phyloP scores from a whole-genome alignment of 2,888 invertebrate species.

The Chloromyia formosa region DNA sequence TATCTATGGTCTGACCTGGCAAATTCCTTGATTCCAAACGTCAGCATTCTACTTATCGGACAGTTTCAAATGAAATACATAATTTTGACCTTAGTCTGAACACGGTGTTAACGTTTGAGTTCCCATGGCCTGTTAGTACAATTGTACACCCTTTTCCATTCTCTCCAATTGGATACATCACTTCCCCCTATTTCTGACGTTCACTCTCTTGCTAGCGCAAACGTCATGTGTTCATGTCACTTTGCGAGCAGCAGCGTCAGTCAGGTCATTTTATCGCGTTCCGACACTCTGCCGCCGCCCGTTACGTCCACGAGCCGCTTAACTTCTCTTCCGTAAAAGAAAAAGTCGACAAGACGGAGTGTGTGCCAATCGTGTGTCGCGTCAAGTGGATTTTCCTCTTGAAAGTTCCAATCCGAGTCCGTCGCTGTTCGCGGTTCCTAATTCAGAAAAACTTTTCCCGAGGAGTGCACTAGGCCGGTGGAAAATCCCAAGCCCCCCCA shows the following conservation, averaged over 20 bases:
- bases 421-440: background rate
- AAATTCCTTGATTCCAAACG: too few relatives aligned
- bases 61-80: too few relatives aligned
- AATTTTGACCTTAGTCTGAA: too few relatives aligned
- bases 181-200: too few relatives aligned
- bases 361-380: background rate
- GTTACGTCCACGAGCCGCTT: background rate
- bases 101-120: too few relatives aligned
- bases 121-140: too few relatives aligned
- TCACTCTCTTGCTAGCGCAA: too few relatives aligned
- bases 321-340: background rate
- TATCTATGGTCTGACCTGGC: too few relatives aligned
- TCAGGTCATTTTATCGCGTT: background rate
- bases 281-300: constrained; percentile 15
- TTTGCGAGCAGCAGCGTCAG: too few relatives aligned
- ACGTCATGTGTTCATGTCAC: too few relatives aligned
- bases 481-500: background rate
- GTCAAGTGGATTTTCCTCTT: constrained; percentile 16
- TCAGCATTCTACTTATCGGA: too few relatives aligned
- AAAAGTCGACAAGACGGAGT: background rate
- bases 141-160: background rate
- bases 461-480: background rate
- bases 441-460: background rate
- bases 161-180: background rate
- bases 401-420: background rate